phyloP scores from a whole-genome alignment of 1,140 invertebrate genomes.

The Bombus waltoni region DNA sequence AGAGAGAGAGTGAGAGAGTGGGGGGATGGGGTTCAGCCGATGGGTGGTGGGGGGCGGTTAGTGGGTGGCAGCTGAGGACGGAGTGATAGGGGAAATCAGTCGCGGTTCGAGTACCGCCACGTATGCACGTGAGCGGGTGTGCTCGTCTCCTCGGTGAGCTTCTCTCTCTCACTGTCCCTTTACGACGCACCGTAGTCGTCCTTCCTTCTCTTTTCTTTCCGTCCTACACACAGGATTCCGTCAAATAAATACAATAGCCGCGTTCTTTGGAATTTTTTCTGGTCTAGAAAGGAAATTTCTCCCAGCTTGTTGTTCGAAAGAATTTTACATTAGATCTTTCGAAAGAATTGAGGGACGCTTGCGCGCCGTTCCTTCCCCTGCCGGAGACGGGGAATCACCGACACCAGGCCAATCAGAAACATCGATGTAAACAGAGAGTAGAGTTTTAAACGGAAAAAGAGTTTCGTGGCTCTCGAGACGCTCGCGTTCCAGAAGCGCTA shows the following conservation, averaged over 20 bases:
- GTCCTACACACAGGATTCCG: not conserved
- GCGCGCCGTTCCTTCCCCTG: not conserved
- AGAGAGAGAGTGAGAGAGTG: not conserved
- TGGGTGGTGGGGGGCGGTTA: slow-evolving; percentile 56
- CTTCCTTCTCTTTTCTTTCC: not conserved
- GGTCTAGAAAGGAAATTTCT: not conserved
- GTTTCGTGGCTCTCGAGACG: slow-evolving; percentile 9
- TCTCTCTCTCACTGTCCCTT: not conserved
- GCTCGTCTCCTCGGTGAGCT: slow-evolving; percentile 27
- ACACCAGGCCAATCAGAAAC: slow-evolving; percentile 32
- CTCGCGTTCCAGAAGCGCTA: not conserved
- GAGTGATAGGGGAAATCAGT: slow-evolving; percentile 76
- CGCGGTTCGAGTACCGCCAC: slow-evolving; percentile 73
- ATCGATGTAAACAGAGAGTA: slow-evolving; percentile 39
- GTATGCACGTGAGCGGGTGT: slow-evolving; percentile 55
- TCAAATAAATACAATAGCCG: slow-evolving; percentile 10
- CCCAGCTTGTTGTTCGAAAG: not conserved
- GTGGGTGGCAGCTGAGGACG: slow-evolving; percentile 69
- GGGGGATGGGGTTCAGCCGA: slow-evolving; percentile 31
- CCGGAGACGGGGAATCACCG: not conserved
- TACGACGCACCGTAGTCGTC: not conserved
- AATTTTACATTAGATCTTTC: not conserved
- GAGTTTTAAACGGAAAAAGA: slow-evolving; percentile 42
- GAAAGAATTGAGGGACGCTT: slow-evolving; percentile 3
- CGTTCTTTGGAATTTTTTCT: not conserved